Evolutionary conservation across 2,888 invertebrate species (phyloP).

Genomic region (Flexamia atlantica): DNA sequence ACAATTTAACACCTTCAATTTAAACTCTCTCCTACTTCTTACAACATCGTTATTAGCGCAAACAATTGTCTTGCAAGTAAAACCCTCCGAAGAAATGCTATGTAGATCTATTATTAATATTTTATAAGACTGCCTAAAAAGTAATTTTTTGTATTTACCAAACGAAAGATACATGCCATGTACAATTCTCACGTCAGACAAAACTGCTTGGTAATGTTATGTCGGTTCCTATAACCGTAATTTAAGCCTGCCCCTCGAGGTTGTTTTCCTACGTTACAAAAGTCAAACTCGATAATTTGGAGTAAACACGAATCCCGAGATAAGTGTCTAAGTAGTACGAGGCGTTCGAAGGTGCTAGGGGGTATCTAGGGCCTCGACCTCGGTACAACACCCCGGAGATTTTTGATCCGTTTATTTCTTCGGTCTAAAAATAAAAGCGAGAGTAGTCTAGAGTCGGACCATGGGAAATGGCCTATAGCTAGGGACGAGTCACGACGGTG

Average conservation of each 20-base stretch:
- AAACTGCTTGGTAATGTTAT: background rate
- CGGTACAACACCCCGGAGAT: background rate
- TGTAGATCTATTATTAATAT: no score
- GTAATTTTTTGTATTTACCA: no score
- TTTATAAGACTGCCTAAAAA: no score
- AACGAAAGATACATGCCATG: no score
- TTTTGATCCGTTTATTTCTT: conserved; percentile 49
- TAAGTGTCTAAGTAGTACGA: conserved; percentile 7
- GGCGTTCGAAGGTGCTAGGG: background rate
- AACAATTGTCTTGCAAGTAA: no score
- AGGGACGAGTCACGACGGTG: conserved; percentile 29
- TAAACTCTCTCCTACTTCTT: no score
- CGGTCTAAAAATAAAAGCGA: conserved; percentile 50
- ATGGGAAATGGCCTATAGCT: conserved; percentile 58
- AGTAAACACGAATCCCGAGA: conserved; percentile 17
- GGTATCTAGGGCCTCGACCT: background rate
- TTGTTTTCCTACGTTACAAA: background rate
- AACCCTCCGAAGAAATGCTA: no score
- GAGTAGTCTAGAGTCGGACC: background rate
- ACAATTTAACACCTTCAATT: no score
- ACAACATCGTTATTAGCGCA: no score
- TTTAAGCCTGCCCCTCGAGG: background rate
- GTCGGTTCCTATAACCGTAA: background rate
- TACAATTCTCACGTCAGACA: no score
- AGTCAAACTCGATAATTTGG: conserved; percentile 6